Base-by-base conservation (phyloP, 1,140 invertebrate genomes). In the Drosophila littoralis region DNA sequence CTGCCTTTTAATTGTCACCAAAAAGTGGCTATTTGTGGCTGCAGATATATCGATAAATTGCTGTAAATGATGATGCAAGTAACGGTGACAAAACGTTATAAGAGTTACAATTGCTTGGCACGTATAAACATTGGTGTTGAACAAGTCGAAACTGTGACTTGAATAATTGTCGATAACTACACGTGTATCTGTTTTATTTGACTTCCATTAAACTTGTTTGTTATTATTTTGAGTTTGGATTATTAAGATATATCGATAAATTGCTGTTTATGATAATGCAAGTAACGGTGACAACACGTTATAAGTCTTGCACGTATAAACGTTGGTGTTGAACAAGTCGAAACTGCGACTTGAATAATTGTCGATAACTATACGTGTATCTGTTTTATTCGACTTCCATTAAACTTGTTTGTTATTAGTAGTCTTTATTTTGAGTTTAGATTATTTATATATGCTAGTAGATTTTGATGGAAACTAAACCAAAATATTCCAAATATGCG, bases 181-280 rank as follows among this genome's bases (percentile, higher is more conserved):
- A 38, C 12, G 17, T 35, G 4, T 64, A 71, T 71, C 60, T 52
- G 50, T 50, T 28, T 48, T 45, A 8, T 35, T 38, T 15, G 28
- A 57, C 58, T 28, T 13, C 5, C 1, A 50, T 32, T 32, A 50
- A 36, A 57, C 48, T 61, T 68, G 48, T 60, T 61, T 74, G 50
- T 74, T 69, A 74, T 74, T 74, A 13, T 74, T 69, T 69, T 74
- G n/a, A 55, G 50, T 54, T 60, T 68, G 50, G 22, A 35, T 42
- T 64, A 15, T 74, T 69, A n/a, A 5, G 22, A 28, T 28, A 28
- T 28, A 28, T 28, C 22, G 22, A 28, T 28, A 28, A 28, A 28
- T 28, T 28, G 22, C 22, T 28, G 22, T 0, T 28, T 5, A 28
- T 28, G 22, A 28, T 28, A 5, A 28, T 28, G 22, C 22, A 3